Percentiles rank a stretch among this genome's conserved stretches.
These are phyloP conservation scores for Polyergus mexicanus DNA, from an alignment of 1,140 invertebrate genomes.

Conservation along the genomic window DNA sequence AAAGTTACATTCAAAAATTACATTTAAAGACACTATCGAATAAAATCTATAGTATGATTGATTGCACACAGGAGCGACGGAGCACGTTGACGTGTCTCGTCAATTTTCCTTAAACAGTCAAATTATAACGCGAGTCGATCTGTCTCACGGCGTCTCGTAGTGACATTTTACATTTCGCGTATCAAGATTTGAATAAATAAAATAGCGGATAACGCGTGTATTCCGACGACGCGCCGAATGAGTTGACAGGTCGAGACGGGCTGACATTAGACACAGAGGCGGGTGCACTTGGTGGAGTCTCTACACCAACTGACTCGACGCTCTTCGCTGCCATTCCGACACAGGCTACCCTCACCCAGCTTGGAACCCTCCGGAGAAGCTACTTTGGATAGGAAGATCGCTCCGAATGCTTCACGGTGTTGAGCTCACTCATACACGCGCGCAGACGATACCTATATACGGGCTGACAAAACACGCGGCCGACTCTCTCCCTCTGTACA, in stretches of 20 bases:
- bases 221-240: slow-evolving; percentile 42
- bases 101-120: neutral
- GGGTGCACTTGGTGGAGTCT: slow-evolving; percentile 80
- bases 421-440: slow-evolving; percentile 46
- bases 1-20: too few relatives aligned
- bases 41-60: neutral
- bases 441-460: neutral
- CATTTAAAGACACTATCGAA: neutral
- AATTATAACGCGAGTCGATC: slow-evolving; percentile 9
- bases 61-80: neutral
- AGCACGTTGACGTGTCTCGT: neutral
- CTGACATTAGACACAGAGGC: slow-evolving; percentile 69
- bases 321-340: slow-evolving; percentile 81
- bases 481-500: neutral
- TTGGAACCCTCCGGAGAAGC: slow-evolving; percentile 77
- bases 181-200: slow-evolving; percentile 6
- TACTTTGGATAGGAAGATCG: slow-evolving; percentile 75
- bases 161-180: slow-evolving; percentile 38
- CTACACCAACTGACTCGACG: slow-evolving; percentile 83
- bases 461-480: slow-evolving; percentile 25
- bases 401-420: slow-evolving; percentile 69
- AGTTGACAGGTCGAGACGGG: slow-evolving; percentile 66
- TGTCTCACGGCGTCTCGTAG: slow-evolving; percentile 39
- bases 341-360: slow-evolving; percentile 80
- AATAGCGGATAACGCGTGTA: slow-evolving; percentile 12